These are phyloP conservation scores for Champsocephalus gunnari DNA, from an alignment of 2,797 vertebrate species.

Conservation along the genomic window DNA sequence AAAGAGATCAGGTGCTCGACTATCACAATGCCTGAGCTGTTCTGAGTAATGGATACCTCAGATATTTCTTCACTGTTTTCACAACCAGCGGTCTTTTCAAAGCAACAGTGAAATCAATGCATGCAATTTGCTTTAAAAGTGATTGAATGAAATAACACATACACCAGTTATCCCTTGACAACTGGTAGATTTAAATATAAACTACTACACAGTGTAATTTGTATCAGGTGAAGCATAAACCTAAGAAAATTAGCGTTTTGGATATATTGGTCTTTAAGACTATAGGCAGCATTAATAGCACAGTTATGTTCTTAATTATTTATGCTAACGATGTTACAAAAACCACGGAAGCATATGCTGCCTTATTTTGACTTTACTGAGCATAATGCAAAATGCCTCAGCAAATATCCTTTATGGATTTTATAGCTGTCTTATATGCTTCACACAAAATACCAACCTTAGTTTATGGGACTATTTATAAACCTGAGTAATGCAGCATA, in stretches of 20 bases:
- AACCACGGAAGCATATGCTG: constrained; percentile 14
- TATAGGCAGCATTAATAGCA: constrained; percentile 22
- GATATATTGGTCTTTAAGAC: constrained; percentile 20
- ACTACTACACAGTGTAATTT: constrained; percentile 2
- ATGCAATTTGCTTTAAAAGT: constrained; percentile 38
- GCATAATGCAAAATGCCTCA: constrained; percentile 13
- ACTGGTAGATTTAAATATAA: constrained; percentile 20
- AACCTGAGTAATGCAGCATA: constrained; percentile 47
- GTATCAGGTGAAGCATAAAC: constrained; percentile 18
- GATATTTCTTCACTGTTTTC: constrained; percentile 40
- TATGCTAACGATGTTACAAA: constrained; percentile 29
- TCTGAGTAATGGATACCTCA: constrained; percentile 63
- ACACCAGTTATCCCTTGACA: constrained; percentile 11
- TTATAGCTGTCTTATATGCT: constrained; percentile 14
- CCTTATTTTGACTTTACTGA: constrained; percentile 38
- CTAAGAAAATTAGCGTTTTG: constrained; percentile 15
- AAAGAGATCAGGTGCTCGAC: constrained; percentile 74
- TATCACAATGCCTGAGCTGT: constrained; percentile 59
- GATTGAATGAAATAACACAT: constrained; percentile 42
- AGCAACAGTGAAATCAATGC: constrained; percentile 48
- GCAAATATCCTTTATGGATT: constrained; percentile 2
- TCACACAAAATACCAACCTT: constrained; percentile 11
- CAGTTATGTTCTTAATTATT: constrained; percentile 41
- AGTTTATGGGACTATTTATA: constrained; percentile 52
- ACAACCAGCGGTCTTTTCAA: constrained; percentile 49